Base-by-base conservation (phyloP, 2,113 vertebrate species). In the Calypte anna region DNA sequence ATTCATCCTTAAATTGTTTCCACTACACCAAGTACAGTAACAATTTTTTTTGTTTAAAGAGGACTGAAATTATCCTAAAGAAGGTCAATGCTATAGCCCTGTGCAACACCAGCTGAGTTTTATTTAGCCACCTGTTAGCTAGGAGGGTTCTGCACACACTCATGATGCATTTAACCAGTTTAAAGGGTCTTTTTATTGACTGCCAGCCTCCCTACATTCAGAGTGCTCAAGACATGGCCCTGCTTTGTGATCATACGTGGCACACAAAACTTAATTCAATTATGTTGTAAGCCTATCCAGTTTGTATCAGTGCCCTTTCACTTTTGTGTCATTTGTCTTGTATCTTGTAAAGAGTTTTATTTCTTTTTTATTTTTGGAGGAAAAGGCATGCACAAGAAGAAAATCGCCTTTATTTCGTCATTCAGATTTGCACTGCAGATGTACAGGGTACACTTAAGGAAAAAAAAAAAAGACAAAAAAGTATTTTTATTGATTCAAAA, bases 1-100 rank as follows among this genome's bases (percentile, higher is more conserved):
- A 99, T 99, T 99, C 98, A 98, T 98, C 98, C 98, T 98, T 98
- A 98, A 98, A 99, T 99, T 97, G 98, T 99, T 99, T 99, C 98
- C 98, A 97, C 98, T 98, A 98, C 98, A 98, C 97, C 98, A 98
- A 98, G 98, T 99, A 99, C 98, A 99, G 99, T 98, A 99, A 99
- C 98, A 98, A 97, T 96, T 98, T 97, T 97, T 94, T 95, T 97
- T 93, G 93, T 91, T 88, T 53, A 82, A 86, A 96, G 94, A 91
- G 93, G 97, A 81, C 91, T 97, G 96, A 98, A 98, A 98, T 98
- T 98, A 97, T 98, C 97, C 97, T 98, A 98, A 98, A 98, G 98
- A 98, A 99, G 99, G 99, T 99, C 98, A 99, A 97, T 95, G 98
- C 94, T 97, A 97, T 97, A 98, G 98, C 97, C 98, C 96, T 98